Conservation (phyloP, 1,140 invertebrate genomes). For the Cepaea nemoralis region DNA sequence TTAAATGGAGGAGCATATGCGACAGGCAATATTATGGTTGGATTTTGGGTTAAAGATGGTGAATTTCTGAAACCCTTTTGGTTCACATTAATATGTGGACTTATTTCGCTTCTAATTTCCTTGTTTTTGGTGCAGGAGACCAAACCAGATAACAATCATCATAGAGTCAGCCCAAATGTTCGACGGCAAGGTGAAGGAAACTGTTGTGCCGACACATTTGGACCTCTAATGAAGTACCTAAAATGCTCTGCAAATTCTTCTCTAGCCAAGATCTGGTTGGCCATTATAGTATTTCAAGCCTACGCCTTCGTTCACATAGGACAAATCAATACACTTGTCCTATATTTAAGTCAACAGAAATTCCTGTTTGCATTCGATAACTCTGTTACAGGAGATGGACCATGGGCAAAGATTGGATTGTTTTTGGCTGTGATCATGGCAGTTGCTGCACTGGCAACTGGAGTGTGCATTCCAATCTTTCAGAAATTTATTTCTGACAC, state of each 20-base stretch:
- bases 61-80: conserved; percentile 65
- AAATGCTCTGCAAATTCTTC: conserved; percentile 60
- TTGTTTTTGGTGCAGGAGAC: conserved; percentile 65
- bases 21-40: conserved; percentile 68
- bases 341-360: conserved; percentile 62
- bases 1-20: conserved; percentile 67
- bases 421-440: conserved; percentile 65
- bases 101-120: conserved; percentile 61
- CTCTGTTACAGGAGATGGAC: conserved; percentile 50
- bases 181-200: conserved; percentile 52
- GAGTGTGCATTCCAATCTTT: conserved; percentile 57
- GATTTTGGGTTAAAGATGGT: conserved; percentile 64
- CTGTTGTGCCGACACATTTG: conserved; percentile 63
- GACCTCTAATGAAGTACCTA: conserved; percentile 60
- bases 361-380: conserved; percentile 47
- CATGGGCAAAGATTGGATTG: conserved; percentile 61
- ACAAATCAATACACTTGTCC: conserved; percentile 63
- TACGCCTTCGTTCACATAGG: conserved; percentile 67
- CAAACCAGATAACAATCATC: conserved; percentile 39
- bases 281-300: conserved; percentile 65
- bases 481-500: conserved; percentile 60
- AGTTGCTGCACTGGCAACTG: conserved; percentile 61
- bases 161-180: conserved; percentile 25
- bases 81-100: conserved; percentile 64
- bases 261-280: conserved; percentile 63